These are phyloP conservation scores for Coleophora deauratella DNA, from an alignment of 2,888 invertebrate genomes.

Conservation along the genomic window DNA sequence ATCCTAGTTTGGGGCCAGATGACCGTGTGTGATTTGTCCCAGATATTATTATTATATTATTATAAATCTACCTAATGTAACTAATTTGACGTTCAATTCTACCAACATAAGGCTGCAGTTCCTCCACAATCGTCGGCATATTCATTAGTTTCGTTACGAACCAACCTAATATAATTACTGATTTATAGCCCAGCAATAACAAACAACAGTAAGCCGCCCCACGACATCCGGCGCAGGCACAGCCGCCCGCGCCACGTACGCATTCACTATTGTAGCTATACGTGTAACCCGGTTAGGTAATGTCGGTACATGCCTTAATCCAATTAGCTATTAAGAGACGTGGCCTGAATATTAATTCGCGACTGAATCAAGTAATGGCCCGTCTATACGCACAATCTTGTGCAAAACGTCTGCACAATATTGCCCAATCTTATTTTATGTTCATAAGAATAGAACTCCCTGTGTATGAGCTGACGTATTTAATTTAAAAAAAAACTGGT, in stretches of 20 bases:
- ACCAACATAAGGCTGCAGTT: too few species aligned
- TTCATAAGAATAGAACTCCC: too few species aligned
- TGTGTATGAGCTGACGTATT: too few species aligned
- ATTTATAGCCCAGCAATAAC: slow-evolving; percentile 40
- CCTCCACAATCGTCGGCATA: background rate
- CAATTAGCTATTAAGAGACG: slow-evolving; percentile 74
- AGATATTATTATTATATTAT: too few species aligned
- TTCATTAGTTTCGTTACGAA: slow-evolving; percentile 21
- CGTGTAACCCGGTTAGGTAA: slow-evolving; percentile 64
- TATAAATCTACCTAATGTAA: too few species aligned
- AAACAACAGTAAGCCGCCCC: background rate
- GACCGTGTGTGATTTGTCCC: too few species aligned
- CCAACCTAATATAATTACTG: slow-evolving; percentile 52
- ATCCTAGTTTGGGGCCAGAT: too few species aligned
- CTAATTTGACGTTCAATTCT: too few species aligned
- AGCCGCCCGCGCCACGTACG: slow-evolving; percentile 50
- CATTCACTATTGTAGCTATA: slow-evolving; percentile 40
- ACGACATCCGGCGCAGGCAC: slow-evolving; percentile 4
- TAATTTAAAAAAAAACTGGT: too few species aligned
- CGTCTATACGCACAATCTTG: slow-evolving; percentile 35
- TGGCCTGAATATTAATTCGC: slow-evolving; percentile 68
- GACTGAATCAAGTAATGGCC: slow-evolving; percentile 34
- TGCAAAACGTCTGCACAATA: too few species aligned
- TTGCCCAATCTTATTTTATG: slow-evolving; percentile 45
- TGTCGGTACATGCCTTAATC: slow-evolving; percentile 71